These are phyloP conservation scores for Aptenodytes forsteri DNA, from an alignment of 2,113 vertebrate species.

Conservation along the genomic window DNA sequence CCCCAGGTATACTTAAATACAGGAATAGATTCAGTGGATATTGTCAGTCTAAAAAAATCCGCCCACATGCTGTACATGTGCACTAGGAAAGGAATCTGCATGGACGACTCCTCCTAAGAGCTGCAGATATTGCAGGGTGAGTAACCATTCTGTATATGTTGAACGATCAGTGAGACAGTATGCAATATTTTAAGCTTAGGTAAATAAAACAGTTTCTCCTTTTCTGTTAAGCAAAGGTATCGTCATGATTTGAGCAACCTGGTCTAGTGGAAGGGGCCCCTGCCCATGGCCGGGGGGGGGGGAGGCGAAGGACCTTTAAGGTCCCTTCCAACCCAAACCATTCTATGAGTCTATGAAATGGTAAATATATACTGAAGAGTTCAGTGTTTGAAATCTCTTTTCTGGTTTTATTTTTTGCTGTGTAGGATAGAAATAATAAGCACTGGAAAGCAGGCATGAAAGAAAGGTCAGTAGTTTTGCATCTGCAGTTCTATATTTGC, in stretches of 20 bases:
- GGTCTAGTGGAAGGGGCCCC: too few relatives aligned
- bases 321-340: too few relatives aligned
- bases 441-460: conserved; percentile 14
- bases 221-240: background rate
- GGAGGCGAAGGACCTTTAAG: too few relatives aligned
- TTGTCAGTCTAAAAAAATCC: background rate
- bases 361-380: background rate
- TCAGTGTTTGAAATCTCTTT: background rate
- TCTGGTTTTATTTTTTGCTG: background rate
- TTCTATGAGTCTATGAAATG: background rate
- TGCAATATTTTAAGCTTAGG: background rate
- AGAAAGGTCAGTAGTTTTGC: conserved; percentile 72
- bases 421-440: conserved; percentile 21
- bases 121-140: background rate
- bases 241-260: background rate
- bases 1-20: background rate
- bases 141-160: background rate
- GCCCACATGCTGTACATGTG: rapidly evolving
- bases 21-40: background rate
- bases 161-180: background rate
- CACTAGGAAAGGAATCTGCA: background rate
- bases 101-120: background rate
- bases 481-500: conserved; percentile 74
- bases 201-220: background rate
- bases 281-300: too few relatives aligned